These are phyloP conservation scores for Drosophila mayri DNA, from an alignment of 1,140 invertebrate species.

Conservation along the genomic window DNA sequence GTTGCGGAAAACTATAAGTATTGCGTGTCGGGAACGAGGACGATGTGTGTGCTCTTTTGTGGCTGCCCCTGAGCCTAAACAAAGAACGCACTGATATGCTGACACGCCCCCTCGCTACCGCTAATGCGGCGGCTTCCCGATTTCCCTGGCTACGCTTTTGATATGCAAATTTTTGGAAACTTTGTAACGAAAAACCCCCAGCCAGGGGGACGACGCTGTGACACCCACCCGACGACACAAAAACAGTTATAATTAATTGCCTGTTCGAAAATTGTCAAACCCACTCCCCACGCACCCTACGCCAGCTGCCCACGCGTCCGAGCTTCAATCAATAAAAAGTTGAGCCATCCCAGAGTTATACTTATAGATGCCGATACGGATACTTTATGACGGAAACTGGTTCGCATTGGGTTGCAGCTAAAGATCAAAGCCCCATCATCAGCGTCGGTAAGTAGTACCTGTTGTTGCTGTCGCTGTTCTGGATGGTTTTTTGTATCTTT, in stretches of 20 bases:
- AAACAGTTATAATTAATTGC: constrained; percentile 81
- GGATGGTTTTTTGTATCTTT: not conserved
- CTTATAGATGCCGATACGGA: constrained; percentile 57
- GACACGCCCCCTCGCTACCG: constrained; percentile 56
- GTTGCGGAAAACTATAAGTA: constrained; percentile 31
- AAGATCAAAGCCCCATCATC: constrained; percentile 79
- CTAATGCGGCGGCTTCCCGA: constrained; percentile 10
- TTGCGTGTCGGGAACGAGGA: constrained; percentile 50
- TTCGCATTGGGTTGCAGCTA: constrained; percentile 39
- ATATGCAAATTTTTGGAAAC: constrained; percentile 65
- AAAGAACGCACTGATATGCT: constrained; percentile 75
- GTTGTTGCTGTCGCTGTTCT: constrained; percentile 28
- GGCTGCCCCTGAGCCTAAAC: constrained; percentile 43
- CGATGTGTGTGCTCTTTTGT: not conserved
- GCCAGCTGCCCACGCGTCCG: constrained; percentile 49
- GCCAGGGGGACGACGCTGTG: constrained; percentile 35
- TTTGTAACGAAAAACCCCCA: constrained; percentile 40
- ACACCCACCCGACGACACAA: constrained; percentile 64
- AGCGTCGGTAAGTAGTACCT: constrained; percentile 45
- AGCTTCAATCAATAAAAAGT: constrained; percentile 59
- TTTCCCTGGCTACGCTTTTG: constrained; percentile 51
- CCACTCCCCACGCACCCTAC: constrained; percentile 54
- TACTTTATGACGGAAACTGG: constrained; percentile 71
- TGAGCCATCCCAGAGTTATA: constrained; percentile 50
- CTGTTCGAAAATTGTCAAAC: constrained; percentile 71